Conservation (phyloP, 2,113 vertebrate species). For the Amphiprion ocellaris region DNA sequence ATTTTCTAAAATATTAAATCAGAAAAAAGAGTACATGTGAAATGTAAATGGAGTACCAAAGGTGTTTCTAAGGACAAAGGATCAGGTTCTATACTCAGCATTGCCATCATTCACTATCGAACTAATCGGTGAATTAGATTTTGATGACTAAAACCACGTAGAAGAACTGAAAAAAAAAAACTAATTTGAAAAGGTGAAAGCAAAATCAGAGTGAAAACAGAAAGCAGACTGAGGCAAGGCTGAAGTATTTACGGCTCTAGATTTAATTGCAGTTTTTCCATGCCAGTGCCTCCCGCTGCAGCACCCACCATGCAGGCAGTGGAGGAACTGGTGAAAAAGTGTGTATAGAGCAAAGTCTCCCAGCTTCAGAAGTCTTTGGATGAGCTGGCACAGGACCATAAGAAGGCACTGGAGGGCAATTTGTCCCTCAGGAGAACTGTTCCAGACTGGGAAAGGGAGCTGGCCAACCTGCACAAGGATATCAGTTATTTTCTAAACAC, state of each 20-base stretch:
- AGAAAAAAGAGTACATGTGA: too few species aligned
- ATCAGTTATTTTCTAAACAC: neutral
- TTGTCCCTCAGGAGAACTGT: neutral
- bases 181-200: neutral
- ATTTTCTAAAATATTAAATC: too few species aligned
- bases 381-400: conserved; percentile 3
- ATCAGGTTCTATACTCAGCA: neutral
- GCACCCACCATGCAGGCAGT: neutral
- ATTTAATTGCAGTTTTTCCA: conserved; percentile 28
- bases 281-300: conserved; percentile 35
- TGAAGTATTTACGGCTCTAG: conserved; percentile 33
- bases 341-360: neutral
- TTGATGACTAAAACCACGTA: neutral
- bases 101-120: neutral
- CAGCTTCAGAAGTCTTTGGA: conserved; percentile 20
- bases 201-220: conserved; percentile 1
- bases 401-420: neutral
- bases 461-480: neutral
- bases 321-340: conserved; percentile 1
- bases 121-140: conserved; percentile 1
- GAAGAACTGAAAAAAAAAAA: neutral
- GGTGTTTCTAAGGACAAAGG: neutral
- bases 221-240: neutral
- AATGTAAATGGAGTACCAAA: too few species aligned
- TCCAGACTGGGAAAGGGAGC: neutral